Percentiles rank a stretch among this genome's conserved stretches.
Conservation (phyloP, 1,140 invertebrate genomes). For the Calliphora vicina region DNA sequence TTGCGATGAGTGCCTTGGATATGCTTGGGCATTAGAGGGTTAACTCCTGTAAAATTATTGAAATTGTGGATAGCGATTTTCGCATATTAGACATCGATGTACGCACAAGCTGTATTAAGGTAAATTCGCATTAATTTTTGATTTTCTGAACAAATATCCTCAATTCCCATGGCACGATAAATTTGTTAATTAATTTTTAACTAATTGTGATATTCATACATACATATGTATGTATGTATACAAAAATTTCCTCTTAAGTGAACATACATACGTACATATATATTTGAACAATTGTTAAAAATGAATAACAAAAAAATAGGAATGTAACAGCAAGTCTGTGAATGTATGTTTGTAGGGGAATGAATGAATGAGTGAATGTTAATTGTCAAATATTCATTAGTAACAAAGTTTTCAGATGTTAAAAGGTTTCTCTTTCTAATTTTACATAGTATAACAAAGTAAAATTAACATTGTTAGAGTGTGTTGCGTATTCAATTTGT, state of each 20-base stretch:
- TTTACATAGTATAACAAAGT: neutral
- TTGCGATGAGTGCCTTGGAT: too few relatives aligned
- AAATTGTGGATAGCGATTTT: too few relatives aligned
- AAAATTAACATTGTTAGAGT: neutral
- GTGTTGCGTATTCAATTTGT: neutral
- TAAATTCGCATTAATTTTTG: too few relatives aligned
- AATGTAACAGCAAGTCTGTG: neutral
- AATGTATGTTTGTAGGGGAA: too few relatives aligned
- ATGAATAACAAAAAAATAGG: neutral
- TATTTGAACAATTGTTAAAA: neutral
- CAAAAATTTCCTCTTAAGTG: neutral
- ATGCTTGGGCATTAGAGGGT: too few relatives aligned
- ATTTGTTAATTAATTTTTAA: neutral
- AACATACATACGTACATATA: too few relatives aligned
- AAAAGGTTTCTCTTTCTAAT: neutral
- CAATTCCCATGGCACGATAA: neutral
- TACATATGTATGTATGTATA: too few relatives aligned
- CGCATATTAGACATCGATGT: too few relatives aligned
- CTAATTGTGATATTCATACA: neutral
- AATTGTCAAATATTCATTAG: conserved; percentile 1
- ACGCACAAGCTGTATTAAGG: too few relatives aligned
- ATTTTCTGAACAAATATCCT: neutral
- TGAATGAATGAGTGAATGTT: neutral
- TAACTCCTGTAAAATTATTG: too few relatives aligned
- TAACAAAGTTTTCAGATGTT: neutral